phyloP scores from a whole-genome alignment of 37 sponge, comb jelly and placozoan species.

The Spongilla lacustris region DNA sequence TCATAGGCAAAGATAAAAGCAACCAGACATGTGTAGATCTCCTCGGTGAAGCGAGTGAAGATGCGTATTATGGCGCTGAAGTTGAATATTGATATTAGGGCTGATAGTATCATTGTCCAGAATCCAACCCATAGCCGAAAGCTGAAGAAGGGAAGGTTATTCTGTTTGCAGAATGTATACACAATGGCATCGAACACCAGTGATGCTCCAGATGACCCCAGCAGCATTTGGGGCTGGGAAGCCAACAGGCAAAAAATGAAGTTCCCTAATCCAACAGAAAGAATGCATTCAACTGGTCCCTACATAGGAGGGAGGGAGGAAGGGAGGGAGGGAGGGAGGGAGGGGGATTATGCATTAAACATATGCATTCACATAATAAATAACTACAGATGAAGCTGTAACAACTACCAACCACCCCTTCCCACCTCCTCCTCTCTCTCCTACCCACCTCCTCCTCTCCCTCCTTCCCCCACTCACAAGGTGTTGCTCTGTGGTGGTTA shows the following conservation, averaged over 20 bases:
- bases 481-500: conserved; percentile 32
- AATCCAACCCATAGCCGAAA: conserved; percentile 95
- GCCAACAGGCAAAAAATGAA: conserved; percentile 71
- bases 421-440: too few species aligned
- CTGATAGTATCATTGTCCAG: conserved; percentile 71
- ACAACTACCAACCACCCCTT: too few species aligned
- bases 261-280: too few species aligned
- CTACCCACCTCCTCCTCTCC: background rate
- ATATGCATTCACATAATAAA: too few species aligned
- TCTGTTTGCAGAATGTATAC: conserved; percentile 45
- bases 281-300: conserved; percentile 77
- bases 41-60: conserved; percentile 88
- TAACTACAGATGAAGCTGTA: too few species aligned
- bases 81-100: conserved; percentile 71
- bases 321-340: too few species aligned
- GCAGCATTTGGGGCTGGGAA: conserved; percentile 87
- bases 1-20: conserved; percentile 84
- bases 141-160: conserved; percentile 58
- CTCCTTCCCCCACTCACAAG: conserved; percentile 34
- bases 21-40: conserved; percentile 83
- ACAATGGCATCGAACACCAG: conserved; percentile 86
- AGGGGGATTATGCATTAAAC: too few species aligned
- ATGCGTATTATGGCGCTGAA: conserved; percentile 72
- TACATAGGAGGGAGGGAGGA: conserved; percentile 16
- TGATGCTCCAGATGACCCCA: conserved; percentile 82